Evolutionary conservation across 1,140 invertebrate species (phyloP).

Genomic region (Penaeus japonicus): DNA sequence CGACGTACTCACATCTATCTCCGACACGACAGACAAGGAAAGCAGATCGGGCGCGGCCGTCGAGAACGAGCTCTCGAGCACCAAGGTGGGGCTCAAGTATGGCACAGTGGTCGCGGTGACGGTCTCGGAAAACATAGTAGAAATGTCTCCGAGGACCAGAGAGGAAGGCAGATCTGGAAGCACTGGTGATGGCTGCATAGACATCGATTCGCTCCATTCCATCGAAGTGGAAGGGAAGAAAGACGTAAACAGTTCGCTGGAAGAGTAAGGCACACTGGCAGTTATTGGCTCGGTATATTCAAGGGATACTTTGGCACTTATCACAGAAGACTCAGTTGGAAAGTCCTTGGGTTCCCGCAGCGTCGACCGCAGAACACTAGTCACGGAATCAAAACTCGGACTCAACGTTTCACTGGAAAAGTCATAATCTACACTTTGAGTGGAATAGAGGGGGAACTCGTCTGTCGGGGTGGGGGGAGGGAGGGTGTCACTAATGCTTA

Average conservation of each 20-base stretch:
- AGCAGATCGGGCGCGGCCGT: constrained; percentile 30
- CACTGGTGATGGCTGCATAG: constrained; percentile 42
- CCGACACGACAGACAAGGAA: constrained; percentile 19
- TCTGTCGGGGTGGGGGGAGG: neutral
- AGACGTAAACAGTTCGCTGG: constrained; percentile 10
- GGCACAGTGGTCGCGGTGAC: neutral
- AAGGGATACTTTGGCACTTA: constrained; percentile 41
- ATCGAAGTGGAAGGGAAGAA: neutral
- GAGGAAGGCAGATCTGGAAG: constrained; percentile 46
- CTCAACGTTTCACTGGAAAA: constrained; percentile 29
- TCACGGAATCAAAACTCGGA: neutral
- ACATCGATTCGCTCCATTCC: constrained; percentile 8
- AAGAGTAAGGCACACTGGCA: constrained; percentile 45
- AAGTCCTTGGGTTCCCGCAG: neutral
- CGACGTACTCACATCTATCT: constrained; percentile 29
- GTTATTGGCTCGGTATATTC: neutral
- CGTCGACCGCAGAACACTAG: neutral
- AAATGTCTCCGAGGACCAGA: neutral
- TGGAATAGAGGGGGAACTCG: neutral
- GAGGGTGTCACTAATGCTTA: neutral
- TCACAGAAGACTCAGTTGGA: constrained; percentile 20
- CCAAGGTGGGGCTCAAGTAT: neutral
- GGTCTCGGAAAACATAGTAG: neutral
- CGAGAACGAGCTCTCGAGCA: constrained; percentile 16
- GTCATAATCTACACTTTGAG: neutral